Conservation (phyloP, 1,140 invertebrate genomes). For the Panulirus ornatus region DNA sequence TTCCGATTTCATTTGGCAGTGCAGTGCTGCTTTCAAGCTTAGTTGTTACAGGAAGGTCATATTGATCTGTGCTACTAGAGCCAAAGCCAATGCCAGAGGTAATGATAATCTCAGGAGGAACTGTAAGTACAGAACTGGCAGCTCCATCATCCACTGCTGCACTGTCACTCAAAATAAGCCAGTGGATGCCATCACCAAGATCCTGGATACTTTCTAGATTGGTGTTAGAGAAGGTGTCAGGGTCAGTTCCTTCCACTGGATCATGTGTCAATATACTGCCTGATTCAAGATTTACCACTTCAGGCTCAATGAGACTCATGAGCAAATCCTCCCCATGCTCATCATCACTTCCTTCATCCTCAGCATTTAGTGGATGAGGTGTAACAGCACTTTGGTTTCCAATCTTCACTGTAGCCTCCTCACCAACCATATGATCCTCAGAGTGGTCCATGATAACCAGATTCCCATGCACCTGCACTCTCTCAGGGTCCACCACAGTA, state of each 20-base stretch:
- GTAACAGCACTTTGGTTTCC: not conserved
- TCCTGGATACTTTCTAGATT: not conserved
- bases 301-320: not conserved
- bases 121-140: not conserved
- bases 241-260: not conserved
- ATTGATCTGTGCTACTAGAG: no score
- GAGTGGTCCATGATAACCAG: conserved; percentile 10
- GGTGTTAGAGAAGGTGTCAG: not conserved
- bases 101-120: conserved; percentile 27
- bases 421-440: not conserved
- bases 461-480: conserved; percentile 15
- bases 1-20: no score
- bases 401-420: not conserved
- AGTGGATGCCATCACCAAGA: not conserved
- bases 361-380: not conserved
- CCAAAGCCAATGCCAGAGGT: conserved; percentile 43
- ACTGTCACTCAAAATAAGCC: not conserved
- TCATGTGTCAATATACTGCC: not conserved
- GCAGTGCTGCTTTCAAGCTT: no score
- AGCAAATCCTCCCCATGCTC: not conserved
- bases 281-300: not conserved
- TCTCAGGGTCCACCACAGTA: conserved; percentile 28
- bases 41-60: no score
- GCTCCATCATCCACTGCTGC: not conserved
- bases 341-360: not conserved